Percentiles rank a stretch among this genome's conserved stretches.
phyloP scores from a whole-genome alignment of 2,113 vertebrate species.

The Triplophysa dalaica region DNA sequence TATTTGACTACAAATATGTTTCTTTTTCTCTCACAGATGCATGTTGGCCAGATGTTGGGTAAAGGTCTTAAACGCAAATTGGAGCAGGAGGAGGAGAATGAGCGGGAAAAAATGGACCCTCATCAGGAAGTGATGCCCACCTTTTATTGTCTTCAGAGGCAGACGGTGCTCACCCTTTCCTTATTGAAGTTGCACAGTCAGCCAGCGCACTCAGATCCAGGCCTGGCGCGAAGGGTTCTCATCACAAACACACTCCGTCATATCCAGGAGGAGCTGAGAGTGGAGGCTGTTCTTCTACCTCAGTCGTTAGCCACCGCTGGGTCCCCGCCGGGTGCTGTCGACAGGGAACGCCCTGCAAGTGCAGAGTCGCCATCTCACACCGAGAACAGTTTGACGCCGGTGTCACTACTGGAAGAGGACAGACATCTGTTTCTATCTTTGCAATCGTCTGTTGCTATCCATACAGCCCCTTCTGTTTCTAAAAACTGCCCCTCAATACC shows the following conservation, averaged over 20 bases:
- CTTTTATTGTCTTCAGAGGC: conserved; percentile 87
- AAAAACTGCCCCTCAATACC: conserved; percentile 50
- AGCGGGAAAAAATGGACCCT: conserved; percentile 70
- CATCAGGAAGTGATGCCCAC: conserved; percentile 68
- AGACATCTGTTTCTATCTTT: conserved; percentile 78
- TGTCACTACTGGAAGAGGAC: conserved; percentile 85
- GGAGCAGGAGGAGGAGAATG: conserved; percentile 84
- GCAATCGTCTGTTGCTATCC: conserved; percentile 61
- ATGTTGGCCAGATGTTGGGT: conserved; percentile 77
- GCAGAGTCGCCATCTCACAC: conserved; percentile 69
- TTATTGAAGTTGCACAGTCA: conserved; percentile 89
- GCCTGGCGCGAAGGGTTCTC: conserved; percentile 85
- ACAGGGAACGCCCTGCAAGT: conserved; percentile 54
- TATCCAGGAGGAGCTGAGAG: conserved; percentile 85
- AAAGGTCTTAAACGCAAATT: conserved; percentile 90
- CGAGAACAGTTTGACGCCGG: conserved; percentile 86
- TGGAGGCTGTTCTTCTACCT: conserved; percentile 71
- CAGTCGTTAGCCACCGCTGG: conserved; percentile 65
- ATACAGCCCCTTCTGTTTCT: conserved; percentile 49
- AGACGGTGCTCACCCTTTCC: conserved; percentile 93
- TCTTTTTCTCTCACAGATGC: conserved; percentile 73
- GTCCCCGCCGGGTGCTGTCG: background rate
- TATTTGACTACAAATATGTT: no score
- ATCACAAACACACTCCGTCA: conserved; percentile 89
- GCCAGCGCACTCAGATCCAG: conserved; percentile 76